A percentile compares a stretch with the other conserved stretches of the same genome.
phyloP scores from a whole-genome alignment of 2,888 invertebrate species.

The Orthonevra nobilis region DNA sequence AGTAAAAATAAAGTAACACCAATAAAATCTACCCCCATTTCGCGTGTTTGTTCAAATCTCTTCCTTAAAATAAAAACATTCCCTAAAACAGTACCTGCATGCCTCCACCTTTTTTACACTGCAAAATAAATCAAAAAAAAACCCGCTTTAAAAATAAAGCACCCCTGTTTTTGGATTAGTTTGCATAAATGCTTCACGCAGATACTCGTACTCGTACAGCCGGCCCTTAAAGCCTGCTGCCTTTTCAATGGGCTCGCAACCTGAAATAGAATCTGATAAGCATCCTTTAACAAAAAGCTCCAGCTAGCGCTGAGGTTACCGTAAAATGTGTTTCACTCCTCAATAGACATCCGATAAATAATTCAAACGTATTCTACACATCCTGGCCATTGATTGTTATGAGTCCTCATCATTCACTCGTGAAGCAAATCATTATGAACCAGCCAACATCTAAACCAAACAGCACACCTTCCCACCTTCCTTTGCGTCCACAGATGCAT shows the following conservation, averaged over 20 bases:
- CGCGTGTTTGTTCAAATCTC: no score
- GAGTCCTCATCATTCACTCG: conserved; percentile 47
- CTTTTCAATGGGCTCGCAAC: conserved; percentile 16
- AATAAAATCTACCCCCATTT: no score
- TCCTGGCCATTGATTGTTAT: conserved; percentile 56
- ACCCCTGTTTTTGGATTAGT: conserved; percentile 4
- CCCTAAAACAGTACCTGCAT: no score
- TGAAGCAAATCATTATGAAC: conserved; percentile 16
- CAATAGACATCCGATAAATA: conserved; percentile 58
- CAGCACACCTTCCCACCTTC: conserved; percentile 3
- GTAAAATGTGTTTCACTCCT: conserved; percentile 52
- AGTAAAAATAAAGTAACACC: no score
- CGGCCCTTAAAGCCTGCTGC: background rate
- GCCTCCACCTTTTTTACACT: no score
- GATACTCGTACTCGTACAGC: background rate
- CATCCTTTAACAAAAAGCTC: conserved; percentile 39
- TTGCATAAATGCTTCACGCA: conserved; percentile 1
- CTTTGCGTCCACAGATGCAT: conserved; percentile 19
- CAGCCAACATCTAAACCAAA: conserved; percentile 42
- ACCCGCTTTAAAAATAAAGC: no score
- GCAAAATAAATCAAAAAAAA: no score
- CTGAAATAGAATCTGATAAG: conserved; percentile 58
- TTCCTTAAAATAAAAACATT: no score
- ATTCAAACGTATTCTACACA: conserved; percentile 54
- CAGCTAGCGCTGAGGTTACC: conserved; percentile 2